Percentiles rank a stretch among this genome's conserved stretches.
These are phyloP conservation scores for Erannis defoliaria DNA, from an alignment of 2,888 invertebrate genomes.

Conservation along the genomic window DNA sequence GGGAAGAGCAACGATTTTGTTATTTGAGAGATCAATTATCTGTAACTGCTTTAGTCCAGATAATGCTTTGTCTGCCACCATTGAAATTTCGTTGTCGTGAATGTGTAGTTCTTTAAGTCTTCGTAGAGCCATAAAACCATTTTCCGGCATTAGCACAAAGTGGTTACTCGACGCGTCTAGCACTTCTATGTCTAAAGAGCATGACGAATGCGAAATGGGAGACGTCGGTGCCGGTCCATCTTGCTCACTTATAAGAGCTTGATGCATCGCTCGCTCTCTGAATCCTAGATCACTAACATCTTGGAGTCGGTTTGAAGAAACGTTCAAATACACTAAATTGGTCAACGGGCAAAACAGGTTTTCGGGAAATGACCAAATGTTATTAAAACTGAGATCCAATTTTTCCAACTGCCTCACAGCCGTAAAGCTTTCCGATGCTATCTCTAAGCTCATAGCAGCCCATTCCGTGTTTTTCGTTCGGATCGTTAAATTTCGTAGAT, in stretches of 20 bases:
- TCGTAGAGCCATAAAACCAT: conserved; percentile 93
- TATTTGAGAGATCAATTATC: conserved; percentile 95
- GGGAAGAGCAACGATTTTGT: conserved; percentile 95
- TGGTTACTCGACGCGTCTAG: conserved; percentile 95
- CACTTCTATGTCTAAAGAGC: conserved; percentile 93
- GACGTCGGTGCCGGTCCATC: conserved; percentile 79
- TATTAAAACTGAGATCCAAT: conserved; percentile 94
- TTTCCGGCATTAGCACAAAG: conserved; percentile 93
- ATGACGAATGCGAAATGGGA: conserved; percentile 83
- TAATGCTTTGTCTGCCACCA: conserved; percentile 94
- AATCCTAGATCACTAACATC: conserved; percentile 95
- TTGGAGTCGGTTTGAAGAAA: conserved; percentile 95
- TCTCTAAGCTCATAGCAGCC: conserved; percentile 94
- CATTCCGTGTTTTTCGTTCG: conserved; percentile 94
- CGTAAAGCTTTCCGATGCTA: conserved; percentile 92
- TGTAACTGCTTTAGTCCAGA: conserved; percentile 93
- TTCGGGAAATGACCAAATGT: conserved; percentile 96
- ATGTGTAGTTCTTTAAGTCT: conserved; percentile 93
- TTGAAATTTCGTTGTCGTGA: conserved; percentile 95
- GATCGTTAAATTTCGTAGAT: conserved; percentile 94
- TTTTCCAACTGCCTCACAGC: conserved; percentile 93
- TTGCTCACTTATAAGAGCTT: conserved; percentile 88
- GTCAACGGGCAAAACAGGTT: conserved; percentile 94
- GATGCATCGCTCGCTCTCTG: conserved; percentile 90
- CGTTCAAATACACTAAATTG: conserved; percentile 92